phyloP scores from a whole-genome alignment of 2,797 vertebrate species.

The Urophycis tenuis region DNA sequence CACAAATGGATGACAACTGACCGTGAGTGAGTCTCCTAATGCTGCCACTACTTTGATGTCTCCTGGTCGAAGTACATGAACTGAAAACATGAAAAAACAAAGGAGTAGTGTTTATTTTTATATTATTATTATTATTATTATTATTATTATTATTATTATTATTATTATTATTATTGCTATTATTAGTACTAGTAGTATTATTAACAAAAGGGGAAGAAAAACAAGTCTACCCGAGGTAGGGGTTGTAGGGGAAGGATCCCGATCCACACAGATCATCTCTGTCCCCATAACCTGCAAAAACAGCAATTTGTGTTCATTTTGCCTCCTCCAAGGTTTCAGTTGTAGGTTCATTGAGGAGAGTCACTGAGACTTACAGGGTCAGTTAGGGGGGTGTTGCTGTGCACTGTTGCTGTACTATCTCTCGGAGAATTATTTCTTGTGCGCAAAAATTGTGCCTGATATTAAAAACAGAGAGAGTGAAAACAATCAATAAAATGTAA shows the following conservation, averaged over 20 bases:
- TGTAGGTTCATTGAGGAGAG: neutral
- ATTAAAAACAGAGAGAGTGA: neutral
- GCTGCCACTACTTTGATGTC: conserved; percentile 86
- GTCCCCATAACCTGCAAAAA: conserved; percentile 60
- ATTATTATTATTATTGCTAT: neutral
- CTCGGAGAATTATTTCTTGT: conserved; percentile 57
- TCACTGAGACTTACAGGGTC: conserved; percentile 47
- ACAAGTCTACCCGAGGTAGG: conserved; percentile 64
- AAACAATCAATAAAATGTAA: neutral
- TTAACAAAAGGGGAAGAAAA: neutral
- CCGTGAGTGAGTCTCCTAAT: conserved; percentile 90
- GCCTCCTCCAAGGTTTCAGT: neutral
- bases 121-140: neutral
- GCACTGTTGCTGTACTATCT: neutral
- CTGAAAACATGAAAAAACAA: conserved; percentile 59
- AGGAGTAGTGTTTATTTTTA: neutral
- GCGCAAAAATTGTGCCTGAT: conserved; percentile 63
- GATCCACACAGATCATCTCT: conserved; percentile 58
- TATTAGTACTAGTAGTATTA: neutral
- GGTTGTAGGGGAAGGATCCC: conserved; percentile 50
- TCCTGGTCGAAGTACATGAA: conserved; percentile 81
- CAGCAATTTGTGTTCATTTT: neutral
- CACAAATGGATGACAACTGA: conserved; percentile 35
- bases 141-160: no score
- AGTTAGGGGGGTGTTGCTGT: neutral